phyloP scores from a whole-genome alignment of 1,140 invertebrate species.

The Pseudomyrmex gracilis region DNA sequence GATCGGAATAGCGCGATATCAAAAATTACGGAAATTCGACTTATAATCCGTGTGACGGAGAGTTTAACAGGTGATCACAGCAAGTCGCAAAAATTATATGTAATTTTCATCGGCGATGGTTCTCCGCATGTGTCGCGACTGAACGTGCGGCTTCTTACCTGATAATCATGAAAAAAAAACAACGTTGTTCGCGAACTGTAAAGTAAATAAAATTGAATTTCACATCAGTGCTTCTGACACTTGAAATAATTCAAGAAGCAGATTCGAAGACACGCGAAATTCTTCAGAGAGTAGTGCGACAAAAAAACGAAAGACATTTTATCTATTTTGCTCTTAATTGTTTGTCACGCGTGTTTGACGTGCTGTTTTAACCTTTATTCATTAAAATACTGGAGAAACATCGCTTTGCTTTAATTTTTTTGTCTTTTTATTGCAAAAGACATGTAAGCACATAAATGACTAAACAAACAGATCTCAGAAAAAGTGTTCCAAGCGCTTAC shows the following conservation, averaged over 20 bases:
- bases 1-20: conserved; percentile 1
- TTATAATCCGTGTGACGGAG: conserved; percentile 45
- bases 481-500: not conserved
- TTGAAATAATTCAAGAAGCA: not conserved
- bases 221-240: not conserved
- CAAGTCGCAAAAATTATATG: conserved; percentile 38
- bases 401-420: not conserved
- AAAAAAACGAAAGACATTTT: conserved; percentile 53
- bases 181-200: not conserved
- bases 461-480: not conserved
- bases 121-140: conserved; percentile 18
- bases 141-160: not conserved
- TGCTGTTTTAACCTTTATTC: conserved; percentile 23
- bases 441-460: not conserved
- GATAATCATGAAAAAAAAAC: conserved; percentile 5
- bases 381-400: conserved; percentile 15
- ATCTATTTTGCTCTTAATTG: conserved; percentile 40
- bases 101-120: conserved; percentile 10
- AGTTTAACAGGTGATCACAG: conserved; percentile 59
- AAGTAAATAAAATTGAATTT: conserved; percentile 11
- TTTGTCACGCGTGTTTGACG: not conserved
- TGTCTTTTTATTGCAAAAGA: not conserved
- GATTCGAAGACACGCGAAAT: not conserved
- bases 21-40: conserved; percentile 4
- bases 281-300: not conserved